Evolutionary conservation across 2,113 vertebrate genomes (phyloP).

Genomic region (Syngnathus floridae): DNA sequence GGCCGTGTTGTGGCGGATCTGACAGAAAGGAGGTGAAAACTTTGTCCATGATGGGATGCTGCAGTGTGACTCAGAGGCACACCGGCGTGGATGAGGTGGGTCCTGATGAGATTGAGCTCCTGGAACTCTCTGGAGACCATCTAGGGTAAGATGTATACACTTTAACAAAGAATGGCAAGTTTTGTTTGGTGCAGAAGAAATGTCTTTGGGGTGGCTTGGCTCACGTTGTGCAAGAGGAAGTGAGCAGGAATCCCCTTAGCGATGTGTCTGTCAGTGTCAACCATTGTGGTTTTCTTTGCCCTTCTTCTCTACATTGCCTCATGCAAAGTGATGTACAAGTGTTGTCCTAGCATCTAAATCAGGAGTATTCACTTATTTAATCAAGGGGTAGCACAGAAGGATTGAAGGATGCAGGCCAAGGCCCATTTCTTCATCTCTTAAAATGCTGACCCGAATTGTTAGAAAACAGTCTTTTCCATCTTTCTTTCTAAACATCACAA

Average conservation of each 20-base stretch:
- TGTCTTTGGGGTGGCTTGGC: not conserved
- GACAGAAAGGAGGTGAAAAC: conserved; percentile 30
- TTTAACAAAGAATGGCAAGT: not conserved
- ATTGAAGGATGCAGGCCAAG: not conserved
- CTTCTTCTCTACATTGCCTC: not conserved
- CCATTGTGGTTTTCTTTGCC: not conserved
- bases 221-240: not conserved
- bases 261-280: not conserved
- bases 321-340: not conserved
- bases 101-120: conserved; percentile 74
- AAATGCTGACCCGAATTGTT: no score
- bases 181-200: not conserved
- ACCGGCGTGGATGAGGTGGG: conserved; percentile 68
- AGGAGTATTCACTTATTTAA: not conserved
- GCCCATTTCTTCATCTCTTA: not conserved
- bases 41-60: conserved; percentile 73
- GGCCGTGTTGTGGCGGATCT: conserved; percentile 44
- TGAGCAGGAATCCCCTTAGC: not conserved
- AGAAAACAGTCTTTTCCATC: no score
- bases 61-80: conserved; percentile 71
- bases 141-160: conserved; percentile 64
- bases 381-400: not conserved
- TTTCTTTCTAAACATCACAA: no score
- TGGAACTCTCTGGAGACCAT: conserved; percentile 62
- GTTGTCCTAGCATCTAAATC: not conserved